phyloP scores from a whole-genome alignment of 2,113 vertebrate species.

The Gnathonemus longibarbis region DNA sequence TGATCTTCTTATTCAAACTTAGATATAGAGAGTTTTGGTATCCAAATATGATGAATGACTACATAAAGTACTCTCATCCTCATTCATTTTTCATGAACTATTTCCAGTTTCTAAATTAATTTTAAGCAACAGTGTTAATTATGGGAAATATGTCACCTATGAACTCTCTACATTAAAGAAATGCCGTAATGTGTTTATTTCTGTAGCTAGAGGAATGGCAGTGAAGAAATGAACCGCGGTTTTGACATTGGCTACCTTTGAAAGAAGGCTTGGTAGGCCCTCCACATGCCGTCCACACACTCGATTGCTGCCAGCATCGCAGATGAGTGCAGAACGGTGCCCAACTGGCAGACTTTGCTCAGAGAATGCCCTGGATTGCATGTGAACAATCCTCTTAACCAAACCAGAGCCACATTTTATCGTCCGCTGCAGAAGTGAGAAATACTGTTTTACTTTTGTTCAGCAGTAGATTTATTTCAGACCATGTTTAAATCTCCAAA shows the following conservation, averaged over 20 bases:
- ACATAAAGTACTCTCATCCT: neutral
- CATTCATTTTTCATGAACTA: neutral
- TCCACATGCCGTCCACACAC: constrained; percentile 17
- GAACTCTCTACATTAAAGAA: neutral
- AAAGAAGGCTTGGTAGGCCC: constrained; percentile 32
- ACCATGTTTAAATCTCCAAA: constrained; percentile 32
- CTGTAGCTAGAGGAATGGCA: neutral
- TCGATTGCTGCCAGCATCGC: constrained; percentile 35
- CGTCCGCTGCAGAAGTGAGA: constrained; percentile 42
- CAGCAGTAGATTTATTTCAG: constrained; percentile 35
- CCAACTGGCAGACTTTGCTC: constrained; percentile 44
- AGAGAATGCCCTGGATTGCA: constrained; percentile 40
- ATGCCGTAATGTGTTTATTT: neutral
- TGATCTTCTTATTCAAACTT: neutral
- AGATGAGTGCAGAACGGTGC: constrained; percentile 33
- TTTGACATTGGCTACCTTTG: constrained; percentile 39
- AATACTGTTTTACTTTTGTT: constrained; percentile 36
- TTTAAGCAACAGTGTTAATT: neutral
- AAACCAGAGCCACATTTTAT: constrained; percentile 44
- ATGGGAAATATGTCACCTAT: neutral
- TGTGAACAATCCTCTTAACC: constrained; percentile 51
- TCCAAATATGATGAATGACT: neutral
- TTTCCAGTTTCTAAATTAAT: neutral
- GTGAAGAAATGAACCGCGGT: constrained; percentile 24
- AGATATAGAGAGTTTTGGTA: neutral